Base-by-base conservation (phyloP, 2,113 vertebrate genomes). In the Gulo gulo region DNA sequence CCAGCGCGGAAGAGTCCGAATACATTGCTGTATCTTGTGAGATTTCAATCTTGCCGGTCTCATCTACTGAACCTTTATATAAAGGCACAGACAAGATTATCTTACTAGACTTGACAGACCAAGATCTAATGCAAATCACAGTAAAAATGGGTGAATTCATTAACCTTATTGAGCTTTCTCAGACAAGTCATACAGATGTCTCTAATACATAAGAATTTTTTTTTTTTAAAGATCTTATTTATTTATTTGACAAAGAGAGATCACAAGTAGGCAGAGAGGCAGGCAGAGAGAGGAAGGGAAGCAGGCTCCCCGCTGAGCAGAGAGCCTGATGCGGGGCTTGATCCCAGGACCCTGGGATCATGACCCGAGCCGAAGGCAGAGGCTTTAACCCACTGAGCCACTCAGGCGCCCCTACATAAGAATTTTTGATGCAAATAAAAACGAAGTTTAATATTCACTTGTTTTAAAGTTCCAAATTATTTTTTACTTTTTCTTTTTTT, bases 391-490 rank as follows among this genome's bases (percentile, higher is more conserved):
- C 39, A 42, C 39, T 42, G 39, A 42, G 39, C 39, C 39, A 42
- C 39, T 4, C 39, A 42, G 39, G 39, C 39, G 39, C 39, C 39
- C 39, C 39, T 31, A 83, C 15, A 71, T 69, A 83, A 78, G 16
- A 90, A 94, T 96, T 90, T 82, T 42, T 78, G 16, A 90, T 81
- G 52, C 50, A 89, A 94, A 86, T 31, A 86, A 86, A 97, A 88
- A 47, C 0, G 34, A 18, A 71, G 18, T 63, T 94, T 94, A 97
- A 93, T 52, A 91, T 50, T 78, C 67, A 91, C 8, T 90, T 86
- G 52, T 55, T 57, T 82, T 50, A 71, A 97, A 82, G 34, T 95
- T 95, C 39, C 85, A 74, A 91, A 78, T 39, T 65, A 42, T 76
- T 88, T 50, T 50, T 65, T 63, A 31, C 12, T 73, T 39, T 39